These are phyloP conservation scores for Scaptomyza polygonia DNA, from an alignment of 2,888 invertebrate genomes.

Conservation along the genomic window DNA sequence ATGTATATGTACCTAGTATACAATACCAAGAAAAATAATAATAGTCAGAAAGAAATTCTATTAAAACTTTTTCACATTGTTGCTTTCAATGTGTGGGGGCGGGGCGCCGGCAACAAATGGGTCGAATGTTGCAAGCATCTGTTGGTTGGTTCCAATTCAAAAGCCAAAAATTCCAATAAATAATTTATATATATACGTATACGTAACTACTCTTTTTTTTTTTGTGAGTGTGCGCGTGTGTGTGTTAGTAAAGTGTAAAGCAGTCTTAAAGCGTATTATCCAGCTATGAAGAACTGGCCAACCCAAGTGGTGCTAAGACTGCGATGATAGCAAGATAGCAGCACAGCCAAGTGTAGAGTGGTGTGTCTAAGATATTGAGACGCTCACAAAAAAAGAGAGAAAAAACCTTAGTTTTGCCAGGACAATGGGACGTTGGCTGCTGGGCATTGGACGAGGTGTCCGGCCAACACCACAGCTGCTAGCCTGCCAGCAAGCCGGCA, in stretches of 20 bases:
- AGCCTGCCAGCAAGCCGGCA: constrained; percentile 21
- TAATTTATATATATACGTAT: constrained; percentile 76
- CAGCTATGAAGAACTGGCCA: constrained; percentile 32
- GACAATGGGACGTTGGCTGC: constrained; percentile 24
- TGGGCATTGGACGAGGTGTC: constrained; percentile 12
- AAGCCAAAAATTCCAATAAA: constrained; percentile 77
- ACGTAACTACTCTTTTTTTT: too few species aligned
- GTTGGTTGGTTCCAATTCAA: constrained; percentile 61
- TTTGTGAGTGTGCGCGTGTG: background rate
- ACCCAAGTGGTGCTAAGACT: constrained; percentile 39
- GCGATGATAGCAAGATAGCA: constrained; percentile 34
- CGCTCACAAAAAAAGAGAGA: constrained; percentile 31
- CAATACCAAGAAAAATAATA: constrained; percentile 32
- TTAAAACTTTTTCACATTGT: constrained; percentile 76
- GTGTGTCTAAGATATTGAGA: constrained; percentile 46
- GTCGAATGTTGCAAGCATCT: constrained; percentile 25
- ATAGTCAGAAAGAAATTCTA: constrained; percentile 66
- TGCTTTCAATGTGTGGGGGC: constrained; percentile 37
- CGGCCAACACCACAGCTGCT: constrained; percentile 11
- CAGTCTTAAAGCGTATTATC: constrained; percentile 67
- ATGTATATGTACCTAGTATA: background rate
- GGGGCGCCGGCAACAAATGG: too few species aligned
- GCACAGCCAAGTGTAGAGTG: constrained; percentile 23
- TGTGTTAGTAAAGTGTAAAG: constrained; percentile 8
- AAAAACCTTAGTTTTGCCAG: constrained; percentile 16